Evolutionary conservation across 2,113 vertebrate genomes (phyloP).

Genomic region (Caracal caracal): DNA sequence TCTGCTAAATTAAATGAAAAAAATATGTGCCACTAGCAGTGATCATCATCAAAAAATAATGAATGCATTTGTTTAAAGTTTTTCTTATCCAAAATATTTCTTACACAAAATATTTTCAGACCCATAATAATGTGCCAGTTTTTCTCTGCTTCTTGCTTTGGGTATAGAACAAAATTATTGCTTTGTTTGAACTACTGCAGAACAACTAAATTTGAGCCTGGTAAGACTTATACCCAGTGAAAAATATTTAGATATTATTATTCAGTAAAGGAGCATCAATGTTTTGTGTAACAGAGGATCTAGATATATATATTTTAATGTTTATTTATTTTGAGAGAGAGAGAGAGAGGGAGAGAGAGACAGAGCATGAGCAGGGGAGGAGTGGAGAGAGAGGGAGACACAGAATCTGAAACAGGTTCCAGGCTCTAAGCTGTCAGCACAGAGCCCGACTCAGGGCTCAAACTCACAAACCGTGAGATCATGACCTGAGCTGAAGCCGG

Average conservation of each 20-base stretch:
- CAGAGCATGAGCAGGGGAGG: too few relatives aligned
- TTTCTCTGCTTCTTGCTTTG: background rate
- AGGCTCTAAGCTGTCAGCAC: too few relatives aligned
- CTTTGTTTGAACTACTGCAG: background rate
- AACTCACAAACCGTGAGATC: too few relatives aligned
- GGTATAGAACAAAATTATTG: background rate
- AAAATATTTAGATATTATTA: background rate
- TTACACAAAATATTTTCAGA: background rate
- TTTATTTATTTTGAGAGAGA: too few relatives aligned
- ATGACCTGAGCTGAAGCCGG: too few relatives aligned
- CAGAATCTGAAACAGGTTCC: too few relatives aligned
- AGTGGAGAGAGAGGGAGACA: too few relatives aligned
- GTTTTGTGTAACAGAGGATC: background rate
- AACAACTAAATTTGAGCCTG: background rate
- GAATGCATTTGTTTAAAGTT: background rate
- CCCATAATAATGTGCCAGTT: background rate
- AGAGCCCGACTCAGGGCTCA: too few relatives aligned
- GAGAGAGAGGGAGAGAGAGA: too few relatives aligned
- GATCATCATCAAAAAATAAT: background rate
- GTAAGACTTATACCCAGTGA: background rate
- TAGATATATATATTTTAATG: background rate
- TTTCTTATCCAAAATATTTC: background rate
- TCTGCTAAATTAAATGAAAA: background rate
- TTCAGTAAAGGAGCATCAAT: background rate
- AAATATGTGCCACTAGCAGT: background rate